A percentile compares a stretch with the other conserved stretches of the same genome.
Conservation (phyloP, 2,888 invertebrate genomes). For the Anoncus sp. region DNA sequence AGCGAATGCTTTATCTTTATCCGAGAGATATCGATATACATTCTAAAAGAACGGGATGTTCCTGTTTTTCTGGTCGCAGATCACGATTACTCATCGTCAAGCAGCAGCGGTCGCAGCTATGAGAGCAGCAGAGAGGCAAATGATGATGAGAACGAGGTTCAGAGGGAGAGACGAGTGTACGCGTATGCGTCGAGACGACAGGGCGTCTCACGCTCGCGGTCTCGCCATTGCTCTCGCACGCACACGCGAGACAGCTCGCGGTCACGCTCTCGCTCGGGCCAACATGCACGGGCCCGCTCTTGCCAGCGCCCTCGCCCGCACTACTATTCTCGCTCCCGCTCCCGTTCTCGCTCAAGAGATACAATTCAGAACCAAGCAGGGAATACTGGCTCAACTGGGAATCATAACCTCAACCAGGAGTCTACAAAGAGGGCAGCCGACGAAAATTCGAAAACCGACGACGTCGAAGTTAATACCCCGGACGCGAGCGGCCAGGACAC, state of each 20-base stretch:
- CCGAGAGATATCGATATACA: conserved; percentile 35
- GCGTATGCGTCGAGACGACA: background rate
- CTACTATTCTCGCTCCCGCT: conserved; percentile 4
- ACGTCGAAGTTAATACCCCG: no score
- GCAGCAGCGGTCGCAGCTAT: conserved; percentile 6
- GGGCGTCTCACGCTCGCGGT: background rate
- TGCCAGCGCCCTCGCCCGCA: conserved; percentile 1
- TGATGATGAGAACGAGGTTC: background rate
- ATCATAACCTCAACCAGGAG: conserved; percentile 23
- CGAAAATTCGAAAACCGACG: no score
- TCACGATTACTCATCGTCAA: conserved; percentile 7
- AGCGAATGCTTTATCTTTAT: conserved; percentile 14
- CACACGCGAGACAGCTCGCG: background rate
- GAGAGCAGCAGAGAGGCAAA: conserved; percentile 1
- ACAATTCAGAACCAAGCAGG: background rate
- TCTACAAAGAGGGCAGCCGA: conserved; percentile 4
- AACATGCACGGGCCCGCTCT: background rate
- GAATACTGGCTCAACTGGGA: background rate
- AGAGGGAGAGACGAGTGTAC: conserved; percentile 12
- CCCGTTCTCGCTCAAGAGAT: conserved; percentile 7
- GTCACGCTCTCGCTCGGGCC: conserved; percentile 5
- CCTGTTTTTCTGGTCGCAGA: conserved; percentile 7
- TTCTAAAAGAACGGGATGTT: background rate
- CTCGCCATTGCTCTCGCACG: background rate
- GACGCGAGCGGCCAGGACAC: conserved; percentile 27